Evolutionary conservation across 2,113 vertebrate genomes (phyloP).

Genomic region (Struthio camelus): DNA sequence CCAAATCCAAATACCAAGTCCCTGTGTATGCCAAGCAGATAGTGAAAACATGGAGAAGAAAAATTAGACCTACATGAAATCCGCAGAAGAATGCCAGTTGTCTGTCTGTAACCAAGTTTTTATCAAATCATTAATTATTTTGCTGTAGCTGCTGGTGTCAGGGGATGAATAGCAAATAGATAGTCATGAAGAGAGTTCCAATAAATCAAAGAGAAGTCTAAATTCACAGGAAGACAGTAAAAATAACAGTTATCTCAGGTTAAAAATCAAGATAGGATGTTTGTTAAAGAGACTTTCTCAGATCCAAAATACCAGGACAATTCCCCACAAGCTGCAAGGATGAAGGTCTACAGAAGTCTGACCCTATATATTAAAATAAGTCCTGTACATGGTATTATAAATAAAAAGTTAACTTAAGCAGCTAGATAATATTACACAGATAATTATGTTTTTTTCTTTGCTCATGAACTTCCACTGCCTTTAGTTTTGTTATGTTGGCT

Average conservation of each 20-base stretch:
- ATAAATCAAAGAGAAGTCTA: neutral
- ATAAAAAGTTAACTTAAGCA: neutral
- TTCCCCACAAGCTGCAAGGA: neutral
- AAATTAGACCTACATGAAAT: neutral
- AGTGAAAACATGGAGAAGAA: neutral
- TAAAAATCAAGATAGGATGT: neutral
- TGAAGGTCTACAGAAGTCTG: neutral
- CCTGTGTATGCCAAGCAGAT: neutral
- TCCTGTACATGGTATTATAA: neutral
- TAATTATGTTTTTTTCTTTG: neutral
- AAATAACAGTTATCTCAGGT: neutral
- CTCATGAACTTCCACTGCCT: neutral
- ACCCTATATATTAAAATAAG: neutral
- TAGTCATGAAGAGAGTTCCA: neutral
- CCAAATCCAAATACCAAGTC: neutral
- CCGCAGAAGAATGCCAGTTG: neutral
- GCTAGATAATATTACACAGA: neutral
- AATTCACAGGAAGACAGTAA: neutral
- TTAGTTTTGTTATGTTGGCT: neutral
- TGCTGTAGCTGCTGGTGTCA: neutral
- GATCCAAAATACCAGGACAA: neutral
- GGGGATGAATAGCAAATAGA: neutral
- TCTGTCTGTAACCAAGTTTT: neutral
- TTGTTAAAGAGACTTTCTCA: neutral
- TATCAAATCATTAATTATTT: neutral